Percentiles rank a stretch among this genome's conserved stretches.
These are phyloP conservation scores for Sus cebifrons DNA, from an alignment of 2,797 vertebrate species.

Conservation along the genomic window DNA sequence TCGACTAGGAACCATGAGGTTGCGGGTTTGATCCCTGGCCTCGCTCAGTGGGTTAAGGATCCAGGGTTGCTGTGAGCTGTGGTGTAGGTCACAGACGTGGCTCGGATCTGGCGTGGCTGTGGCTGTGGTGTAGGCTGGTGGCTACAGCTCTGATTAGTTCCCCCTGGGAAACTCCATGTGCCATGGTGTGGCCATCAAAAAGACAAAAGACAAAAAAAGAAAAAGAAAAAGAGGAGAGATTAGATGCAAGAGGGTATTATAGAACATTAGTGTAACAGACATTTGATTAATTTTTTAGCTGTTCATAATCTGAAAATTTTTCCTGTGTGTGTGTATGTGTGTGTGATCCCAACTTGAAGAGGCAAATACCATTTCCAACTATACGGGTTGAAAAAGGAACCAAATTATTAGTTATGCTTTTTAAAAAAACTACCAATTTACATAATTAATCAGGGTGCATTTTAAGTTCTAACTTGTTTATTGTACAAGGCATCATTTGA, in stretches of 20 bases:
- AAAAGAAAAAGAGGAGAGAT: neutral
- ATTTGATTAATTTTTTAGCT: neutral
- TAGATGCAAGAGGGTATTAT: neutral
- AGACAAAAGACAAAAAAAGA: no score
- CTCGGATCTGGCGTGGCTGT: no score
- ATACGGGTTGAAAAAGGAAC: conserved; percentile 90
- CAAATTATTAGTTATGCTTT: conserved; percentile 91
- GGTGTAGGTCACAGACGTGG: no score
- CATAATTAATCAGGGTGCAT: conserved; percentile 95
- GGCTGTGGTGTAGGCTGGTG: no score
- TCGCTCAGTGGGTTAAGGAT: no score
- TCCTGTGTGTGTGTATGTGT: neutral
- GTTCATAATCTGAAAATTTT: neutral
- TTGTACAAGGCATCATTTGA: conserved; percentile 90
- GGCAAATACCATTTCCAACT: neutral
- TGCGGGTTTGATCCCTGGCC: no score
- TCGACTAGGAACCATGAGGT: no score
- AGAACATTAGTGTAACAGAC: neutral
- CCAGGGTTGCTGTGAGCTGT: no score
- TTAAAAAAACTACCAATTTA: conserved; percentile 91
- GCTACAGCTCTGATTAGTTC: no score
- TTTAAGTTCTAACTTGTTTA: conserved; percentile 90
- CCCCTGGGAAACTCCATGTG: no score
- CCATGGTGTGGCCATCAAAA: no score
- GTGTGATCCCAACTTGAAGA: neutral